Conservation (phyloP, 2,888 invertebrate species). For the Teinopalpus imperialis region DNA sequence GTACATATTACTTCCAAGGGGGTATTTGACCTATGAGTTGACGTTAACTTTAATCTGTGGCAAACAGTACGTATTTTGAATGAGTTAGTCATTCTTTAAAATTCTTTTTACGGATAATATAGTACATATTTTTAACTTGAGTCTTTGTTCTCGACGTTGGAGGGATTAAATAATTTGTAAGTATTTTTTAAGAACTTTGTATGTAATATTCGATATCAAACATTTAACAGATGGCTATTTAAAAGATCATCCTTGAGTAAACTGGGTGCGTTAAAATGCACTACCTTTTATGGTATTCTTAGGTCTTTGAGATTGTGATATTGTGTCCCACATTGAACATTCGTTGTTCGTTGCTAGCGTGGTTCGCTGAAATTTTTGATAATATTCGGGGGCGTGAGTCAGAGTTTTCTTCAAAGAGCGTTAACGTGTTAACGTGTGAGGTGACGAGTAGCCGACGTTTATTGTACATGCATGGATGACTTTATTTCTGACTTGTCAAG, state of each 20-base stretch:
- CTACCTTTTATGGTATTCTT: slow-evolving; percentile 59
- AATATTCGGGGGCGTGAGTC: slow-evolving; percentile 48
- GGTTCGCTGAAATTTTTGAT: slow-evolving; percentile 43
- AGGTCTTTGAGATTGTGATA: slow-evolving; percentile 35
- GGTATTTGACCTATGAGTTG: background rate
- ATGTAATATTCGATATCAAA: background rate
- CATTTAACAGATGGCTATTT: slow-evolving; percentile 19
- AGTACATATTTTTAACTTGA: slow-evolving; percentile 3
- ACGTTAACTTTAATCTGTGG: slow-evolving; percentile 5
- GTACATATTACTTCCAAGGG: too few species aligned
- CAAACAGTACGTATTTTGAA: slow-evolving; percentile 17
- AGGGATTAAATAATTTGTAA: slow-evolving; percentile 5
- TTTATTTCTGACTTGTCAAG: slow-evolving; percentile 24
- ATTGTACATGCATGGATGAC: slow-evolving; percentile 31
- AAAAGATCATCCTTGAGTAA: slow-evolving; percentile 28
- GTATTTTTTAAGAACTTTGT: background rate
- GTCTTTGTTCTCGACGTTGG: slow-evolving; percentile 2
- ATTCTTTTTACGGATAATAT: slow-evolving; percentile 5
- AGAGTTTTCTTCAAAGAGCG: slow-evolving; percentile 48
- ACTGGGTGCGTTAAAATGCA: slow-evolving; percentile 42
- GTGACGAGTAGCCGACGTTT: slow-evolving; percentile 49
- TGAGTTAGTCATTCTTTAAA: slow-evolving; percentile 5
- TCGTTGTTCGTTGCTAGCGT: slow-evolving; percentile 29
- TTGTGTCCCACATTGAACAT: slow-evolving; percentile 49
- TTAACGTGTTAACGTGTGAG: slow-evolving; percentile 28